Conservation (phyloP, 2,797 vertebrate genomes). For the Phyllotis vaccarum region DNA sequence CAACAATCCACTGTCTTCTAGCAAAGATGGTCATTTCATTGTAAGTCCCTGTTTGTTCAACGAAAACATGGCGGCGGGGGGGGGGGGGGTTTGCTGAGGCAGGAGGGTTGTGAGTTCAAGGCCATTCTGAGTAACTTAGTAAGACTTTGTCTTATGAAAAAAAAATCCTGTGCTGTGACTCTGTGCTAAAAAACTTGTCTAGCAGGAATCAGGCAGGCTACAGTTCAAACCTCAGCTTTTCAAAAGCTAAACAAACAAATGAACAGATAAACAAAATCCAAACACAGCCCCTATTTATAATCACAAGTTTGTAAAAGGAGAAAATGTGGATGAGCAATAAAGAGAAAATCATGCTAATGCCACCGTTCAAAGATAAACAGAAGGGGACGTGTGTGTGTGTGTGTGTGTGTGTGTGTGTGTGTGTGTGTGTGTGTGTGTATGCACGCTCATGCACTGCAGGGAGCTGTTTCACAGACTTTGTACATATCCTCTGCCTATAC, state of each 20-base stretch:
- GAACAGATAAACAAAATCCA: neutral
- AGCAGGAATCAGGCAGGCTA: neutral
- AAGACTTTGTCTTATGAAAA: neutral
- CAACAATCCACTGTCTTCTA: neutral
- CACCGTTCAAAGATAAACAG: neutral
- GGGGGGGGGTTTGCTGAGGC: neutral
- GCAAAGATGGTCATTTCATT: neutral
- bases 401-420: neutral
- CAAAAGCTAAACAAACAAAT: neutral
- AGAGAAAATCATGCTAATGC: neutral
- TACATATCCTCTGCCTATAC: neutral
- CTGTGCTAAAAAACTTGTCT: neutral
- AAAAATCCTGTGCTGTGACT: neutral
- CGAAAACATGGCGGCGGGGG: neutral
- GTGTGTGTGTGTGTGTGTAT: neutral
- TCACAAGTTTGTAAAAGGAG: neutral
- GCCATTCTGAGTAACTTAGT: neutral
- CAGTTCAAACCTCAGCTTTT: no score
- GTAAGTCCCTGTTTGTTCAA: neutral
- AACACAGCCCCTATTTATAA: neutral
- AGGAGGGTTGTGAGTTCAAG: neutral
- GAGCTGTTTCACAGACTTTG: slow-evolving; percentile 12
- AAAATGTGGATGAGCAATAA: neutral
- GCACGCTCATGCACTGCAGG: neutral
- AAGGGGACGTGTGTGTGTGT: neutral